Percentiles rank a stretch among this genome's conserved stretches.
Conservation (phyloP, 2,888 invertebrate species). For the Oxycera nigricornis region DNA sequence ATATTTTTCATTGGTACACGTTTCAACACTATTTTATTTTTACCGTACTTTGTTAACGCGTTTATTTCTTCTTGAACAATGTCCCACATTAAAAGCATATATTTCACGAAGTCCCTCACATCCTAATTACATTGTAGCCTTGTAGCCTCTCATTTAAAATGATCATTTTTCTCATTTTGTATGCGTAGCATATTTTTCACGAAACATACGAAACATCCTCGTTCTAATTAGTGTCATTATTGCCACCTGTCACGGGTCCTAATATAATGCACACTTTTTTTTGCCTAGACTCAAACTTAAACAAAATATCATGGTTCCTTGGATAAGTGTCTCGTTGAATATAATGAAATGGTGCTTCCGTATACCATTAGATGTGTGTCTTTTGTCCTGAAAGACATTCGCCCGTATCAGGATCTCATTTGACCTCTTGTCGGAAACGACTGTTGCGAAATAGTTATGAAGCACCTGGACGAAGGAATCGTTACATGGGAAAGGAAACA, state of each 20-base stretch:
- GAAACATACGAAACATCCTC: constrained; percentile 23
- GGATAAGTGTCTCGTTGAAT: background rate
- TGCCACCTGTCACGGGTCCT: constrained; percentile 24
- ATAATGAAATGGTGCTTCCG: constrained; percentile 11
- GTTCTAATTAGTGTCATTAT: constrained; percentile 35
- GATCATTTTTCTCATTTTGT: background rate
- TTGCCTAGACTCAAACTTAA: background rate
- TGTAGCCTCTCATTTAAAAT: constrained; percentile 9
- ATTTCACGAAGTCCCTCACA: background rate
- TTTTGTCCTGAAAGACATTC: background rate
- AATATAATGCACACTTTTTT: constrained; percentile 15
- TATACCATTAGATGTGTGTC: background rate
- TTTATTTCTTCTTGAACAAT: too few species aligned
- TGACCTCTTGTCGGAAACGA: constrained; percentile 1
- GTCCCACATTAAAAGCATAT: background rate
- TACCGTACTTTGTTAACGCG: too few species aligned
- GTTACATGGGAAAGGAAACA: too few species aligned
- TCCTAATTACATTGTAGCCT: constrained; percentile 21
- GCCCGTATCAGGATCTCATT: background rate
- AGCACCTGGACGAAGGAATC: background rate
- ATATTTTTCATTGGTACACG: too few species aligned
- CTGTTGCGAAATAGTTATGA: too few species aligned
- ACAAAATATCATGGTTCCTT: constrained; percentile 3
- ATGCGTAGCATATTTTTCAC: constrained; percentile 22
- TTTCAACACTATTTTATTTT: too few species aligned